Evolutionary conservation across 2,113 vertebrate species (phyloP).

Genomic region (Cyanoderma ruficeps): DNA sequence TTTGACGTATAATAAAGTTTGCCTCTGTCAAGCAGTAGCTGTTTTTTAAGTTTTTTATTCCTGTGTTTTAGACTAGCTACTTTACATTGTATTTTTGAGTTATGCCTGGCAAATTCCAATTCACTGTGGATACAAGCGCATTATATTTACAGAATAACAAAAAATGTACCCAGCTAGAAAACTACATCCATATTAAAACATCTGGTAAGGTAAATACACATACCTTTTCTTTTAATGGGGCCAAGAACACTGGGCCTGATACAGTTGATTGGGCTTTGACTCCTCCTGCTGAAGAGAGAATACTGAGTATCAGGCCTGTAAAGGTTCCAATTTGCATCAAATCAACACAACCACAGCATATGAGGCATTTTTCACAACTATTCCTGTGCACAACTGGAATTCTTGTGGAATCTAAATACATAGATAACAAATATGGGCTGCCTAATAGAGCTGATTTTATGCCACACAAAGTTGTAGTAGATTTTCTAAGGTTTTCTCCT

Average conservation of each 20-base stretch:
- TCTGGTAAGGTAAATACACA: neutral
- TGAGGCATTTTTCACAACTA: neutral
- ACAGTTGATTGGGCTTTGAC: slow-evolving; percentile 95
- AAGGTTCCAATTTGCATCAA: neutral
- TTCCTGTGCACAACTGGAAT: neutral
- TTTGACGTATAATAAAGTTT: neutral
- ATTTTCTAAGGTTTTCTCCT: neutral
- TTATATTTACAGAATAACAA: neutral
- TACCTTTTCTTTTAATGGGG: slow-evolving; percentile 96
- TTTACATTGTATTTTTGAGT: neutral
- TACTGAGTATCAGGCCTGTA: neutral
- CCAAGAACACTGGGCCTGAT: slow-evolving; percentile 94
- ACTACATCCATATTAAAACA: neutral
- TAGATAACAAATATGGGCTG: neutral
- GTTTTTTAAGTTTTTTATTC: neutral
- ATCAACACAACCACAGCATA: neutral
- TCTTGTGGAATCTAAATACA: neutral
- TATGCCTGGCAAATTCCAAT: neutral
- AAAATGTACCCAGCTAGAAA: neutral
- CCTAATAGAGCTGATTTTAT: neutral
- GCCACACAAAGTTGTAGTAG: fast-evolving
- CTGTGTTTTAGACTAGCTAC: neutral
- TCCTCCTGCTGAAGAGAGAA: slow-evolving; percentile 82
- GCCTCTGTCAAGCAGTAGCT: neutral
- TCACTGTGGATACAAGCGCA: neutral